A percentile compares a stretch with the other conserved stretches of the same genome.
These are phyloP conservation scores for Eretmochelys imbricata DNA, from an alignment of 2,113 vertebrate species.

Conservation along the genomic window DNA sequence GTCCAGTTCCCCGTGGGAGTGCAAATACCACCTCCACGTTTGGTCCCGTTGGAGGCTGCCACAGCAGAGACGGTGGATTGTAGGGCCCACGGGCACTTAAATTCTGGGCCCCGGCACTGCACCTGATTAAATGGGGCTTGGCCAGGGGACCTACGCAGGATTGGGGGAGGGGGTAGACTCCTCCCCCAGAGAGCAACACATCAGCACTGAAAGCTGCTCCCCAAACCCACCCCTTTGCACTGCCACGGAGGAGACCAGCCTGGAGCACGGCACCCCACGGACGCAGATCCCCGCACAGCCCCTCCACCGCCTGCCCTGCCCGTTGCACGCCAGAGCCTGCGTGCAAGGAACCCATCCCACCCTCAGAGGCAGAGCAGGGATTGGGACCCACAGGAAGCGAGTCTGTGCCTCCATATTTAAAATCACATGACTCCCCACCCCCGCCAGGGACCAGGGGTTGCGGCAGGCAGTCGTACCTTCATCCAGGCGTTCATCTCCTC, in stretches of 20 bases:
- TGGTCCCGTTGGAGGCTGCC: not conserved
- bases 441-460: not conserved
- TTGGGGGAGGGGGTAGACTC: not conserved
- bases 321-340: too few relatives aligned
- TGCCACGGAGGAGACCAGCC: too few relatives aligned
- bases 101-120: not conserved
- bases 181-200: not conserved
- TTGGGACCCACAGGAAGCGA: not conserved
- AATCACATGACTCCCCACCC: not conserved
- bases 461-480: conserved; percentile 66
- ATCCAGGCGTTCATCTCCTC: conserved; percentile 81
- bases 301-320: too few relatives aligned
- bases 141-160: not conserved
- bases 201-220: not conserved
- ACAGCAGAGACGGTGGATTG: not conserved
- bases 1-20: not conserved
- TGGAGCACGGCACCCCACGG: not conserved
- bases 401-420: not conserved
- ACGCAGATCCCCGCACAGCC: not conserved
- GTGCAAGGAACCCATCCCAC: not conserved
- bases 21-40: not conserved
- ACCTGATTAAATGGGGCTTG: not conserved
- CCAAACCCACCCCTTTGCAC: too few relatives aligned
- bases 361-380: not conserved
- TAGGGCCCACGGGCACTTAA: not conserved